Evolutionary conservation across 2,888 invertebrate genomes (phyloP), one percentile per base, ranked within the genome.

Genomic region (Odontothrips loti): DNA sequence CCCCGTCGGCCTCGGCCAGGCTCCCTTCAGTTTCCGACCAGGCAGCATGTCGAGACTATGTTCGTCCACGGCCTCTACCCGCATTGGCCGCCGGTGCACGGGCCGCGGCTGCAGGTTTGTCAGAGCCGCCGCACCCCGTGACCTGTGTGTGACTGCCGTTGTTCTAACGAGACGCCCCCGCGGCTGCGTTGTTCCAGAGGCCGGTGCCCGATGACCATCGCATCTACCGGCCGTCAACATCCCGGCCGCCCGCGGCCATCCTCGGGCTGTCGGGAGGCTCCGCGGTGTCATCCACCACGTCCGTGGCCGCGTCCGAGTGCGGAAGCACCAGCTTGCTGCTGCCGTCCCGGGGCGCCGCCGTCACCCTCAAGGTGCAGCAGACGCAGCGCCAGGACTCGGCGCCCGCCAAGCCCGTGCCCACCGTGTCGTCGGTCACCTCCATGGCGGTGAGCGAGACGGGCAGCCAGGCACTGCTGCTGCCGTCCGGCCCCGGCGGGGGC

Each of bases 361-460:
- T 43, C 34, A 6, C 34, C 34, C 3, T 43, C 34, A 43, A 43
- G 34, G 34, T 43, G 34, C 68, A 9, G 23, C 68, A 75, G 83
- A 9, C 82, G 82, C 82, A 83, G 83, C 82, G 82, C 83, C 9
- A 83, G 84, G 80, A 84, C 84, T 82, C 83, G 84, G 47, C 79
- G 82, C 48, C 83, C 82, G 23, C 85, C 84, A 23, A 84, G 84
- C 81, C 58, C 58, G 68, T 11, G 68, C 68, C 23, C 68, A 82
- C 83, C 79, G 79, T 85, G 82, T 83, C 84, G 51, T 85, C 85
- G 47, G 84, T 83, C 11, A 84, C 85, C 80, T 84, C 85, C 1
- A 84, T 84, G 48, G 85, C 85, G 78, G 84, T 83, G 80, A 84
- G 83, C 79, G 83, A 83, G 11, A 83, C 83, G 27, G 84, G 84